Conservation (phyloP, 2,797 vertebrate genomes). For the Eospalax fontanierii region DNA sequence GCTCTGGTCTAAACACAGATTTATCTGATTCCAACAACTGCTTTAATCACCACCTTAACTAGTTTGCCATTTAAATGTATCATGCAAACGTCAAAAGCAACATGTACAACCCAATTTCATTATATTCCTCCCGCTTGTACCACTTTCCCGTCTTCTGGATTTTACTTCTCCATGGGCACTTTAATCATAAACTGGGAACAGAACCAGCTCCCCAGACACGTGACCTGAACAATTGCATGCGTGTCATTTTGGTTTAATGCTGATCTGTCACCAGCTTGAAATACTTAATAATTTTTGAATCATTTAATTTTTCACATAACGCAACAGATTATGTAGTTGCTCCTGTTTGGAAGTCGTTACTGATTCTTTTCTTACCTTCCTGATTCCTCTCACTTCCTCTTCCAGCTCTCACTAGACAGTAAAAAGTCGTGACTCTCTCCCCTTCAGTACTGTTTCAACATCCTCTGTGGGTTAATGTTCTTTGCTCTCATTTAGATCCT, state of each 20-base stretch:
- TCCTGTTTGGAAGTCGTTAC: neutral
- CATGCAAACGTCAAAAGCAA: neutral
- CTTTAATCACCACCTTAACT: neutral
- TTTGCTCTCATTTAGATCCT: neutral
- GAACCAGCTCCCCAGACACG: neutral
- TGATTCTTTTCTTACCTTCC: neutral
- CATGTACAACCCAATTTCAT: neutral
- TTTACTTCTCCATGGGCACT: neutral
- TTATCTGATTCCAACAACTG: neutral
- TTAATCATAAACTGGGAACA: neutral
- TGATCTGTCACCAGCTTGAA: neutral
- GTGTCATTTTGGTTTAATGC: neutral
- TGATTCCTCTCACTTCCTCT: neutral
- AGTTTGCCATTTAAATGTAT: neutral
- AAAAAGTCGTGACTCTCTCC: neutral
- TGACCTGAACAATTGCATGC: neutral
- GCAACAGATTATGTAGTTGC: neutral
- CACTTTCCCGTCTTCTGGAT: neutral
- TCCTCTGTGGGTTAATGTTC: neutral
- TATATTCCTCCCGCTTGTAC: neutral
- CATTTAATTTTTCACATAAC: neutral
- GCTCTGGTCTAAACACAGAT: neutral
- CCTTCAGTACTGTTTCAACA: neutral
- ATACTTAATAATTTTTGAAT: conserved; percentile 4
- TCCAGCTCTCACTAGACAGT: neutral